Evolutionary conservation across 2,113 vertebrate species (phyloP), one percentile per base, ranked within the genome.

Genomic region (Motacilla tschutschensis): DNA sequence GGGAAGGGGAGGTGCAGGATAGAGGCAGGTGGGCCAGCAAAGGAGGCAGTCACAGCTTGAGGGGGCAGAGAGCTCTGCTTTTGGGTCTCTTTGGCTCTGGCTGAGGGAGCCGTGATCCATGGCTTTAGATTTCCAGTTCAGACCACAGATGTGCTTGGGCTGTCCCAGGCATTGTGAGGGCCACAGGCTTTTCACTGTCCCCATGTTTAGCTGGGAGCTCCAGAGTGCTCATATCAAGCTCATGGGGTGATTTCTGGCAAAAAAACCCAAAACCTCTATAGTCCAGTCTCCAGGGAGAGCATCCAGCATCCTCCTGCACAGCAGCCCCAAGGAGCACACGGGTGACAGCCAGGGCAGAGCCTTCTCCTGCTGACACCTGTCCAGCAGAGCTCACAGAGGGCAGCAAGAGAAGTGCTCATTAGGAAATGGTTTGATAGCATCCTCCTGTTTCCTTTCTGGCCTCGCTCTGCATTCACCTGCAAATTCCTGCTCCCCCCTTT

Each of bases 311-410:
- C 31, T 75, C 43, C 62, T 83, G 57, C 57, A 53, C 76, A 78
- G 51, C 74, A 67, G n/a, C 22, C 38, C 53, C 0, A 0, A 33
- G 64, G 59, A 58, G 58, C 43, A 54, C 21, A 14, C 0, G 0
- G 25, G 18, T 36, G 58, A 38, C 4, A 4, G 40, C 69, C 7
- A 4, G 35, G 29, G 31, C 60, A 87, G 65, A 87, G 40, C 40
- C 24, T 58, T 66, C 43, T 65, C 13, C 74, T 82, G 43, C 59
- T 59, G n/a, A 17, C 46, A 4, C 9, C 58, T 54, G 54, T 24
- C 40, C 59, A 2, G 0, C 58, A 46, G 17, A 67, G 59, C n/a
- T 76, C 73, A 29, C 0, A 1, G 58, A 50, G 24, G 31, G n/a
- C 59, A 69, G 59, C 18, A 6, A 21, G 67, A 82, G 36, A 75